Evolutionary conservation across 2,797 vertebrate species (phyloP).

Genomic region (Synaphobranchus kaupii): DNA sequence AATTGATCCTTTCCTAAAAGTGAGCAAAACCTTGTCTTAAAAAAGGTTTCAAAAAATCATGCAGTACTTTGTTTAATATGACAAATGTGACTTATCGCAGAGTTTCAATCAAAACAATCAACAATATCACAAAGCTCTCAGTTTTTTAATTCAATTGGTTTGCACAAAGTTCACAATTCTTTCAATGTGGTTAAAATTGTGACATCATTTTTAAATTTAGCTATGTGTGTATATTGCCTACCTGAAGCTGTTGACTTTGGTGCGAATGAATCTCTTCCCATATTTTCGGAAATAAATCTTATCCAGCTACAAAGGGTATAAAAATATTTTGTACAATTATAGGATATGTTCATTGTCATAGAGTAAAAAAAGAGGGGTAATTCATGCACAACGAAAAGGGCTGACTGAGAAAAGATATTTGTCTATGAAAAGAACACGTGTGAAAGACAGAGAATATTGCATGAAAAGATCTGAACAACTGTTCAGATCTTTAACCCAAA

Average conservation of each 20-base stretch:
- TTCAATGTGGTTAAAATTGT: neutral
- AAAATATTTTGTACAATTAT: neutral
- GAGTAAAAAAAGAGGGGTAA: neutral
- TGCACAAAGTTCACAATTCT: neutral
- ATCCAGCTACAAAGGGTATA: neutral
- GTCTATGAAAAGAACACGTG: neutral
- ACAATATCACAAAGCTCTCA: neutral
- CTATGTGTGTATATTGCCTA: neutral
- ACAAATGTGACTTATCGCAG: neutral
- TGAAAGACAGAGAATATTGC: neutral
- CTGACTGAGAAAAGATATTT: neutral
- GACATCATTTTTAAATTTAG: neutral
- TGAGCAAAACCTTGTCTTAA: neutral
- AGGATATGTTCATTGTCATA: neutral
- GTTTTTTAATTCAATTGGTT: neutral
- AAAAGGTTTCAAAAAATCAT: neutral
- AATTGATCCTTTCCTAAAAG: conserved; percentile 15
- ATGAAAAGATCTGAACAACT: neutral
- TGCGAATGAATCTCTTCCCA: neutral
- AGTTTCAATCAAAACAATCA: neutral
- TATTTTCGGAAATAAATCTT: neutral
- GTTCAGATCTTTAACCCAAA: neutral
- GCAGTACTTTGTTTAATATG: neutral
- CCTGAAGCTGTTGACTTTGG: neutral
- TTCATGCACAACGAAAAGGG: neutral